Evolutionary conservation across 2,113 vertebrate genomes (phyloP).

Genomic region (Oryzias javanicus): DNA sequence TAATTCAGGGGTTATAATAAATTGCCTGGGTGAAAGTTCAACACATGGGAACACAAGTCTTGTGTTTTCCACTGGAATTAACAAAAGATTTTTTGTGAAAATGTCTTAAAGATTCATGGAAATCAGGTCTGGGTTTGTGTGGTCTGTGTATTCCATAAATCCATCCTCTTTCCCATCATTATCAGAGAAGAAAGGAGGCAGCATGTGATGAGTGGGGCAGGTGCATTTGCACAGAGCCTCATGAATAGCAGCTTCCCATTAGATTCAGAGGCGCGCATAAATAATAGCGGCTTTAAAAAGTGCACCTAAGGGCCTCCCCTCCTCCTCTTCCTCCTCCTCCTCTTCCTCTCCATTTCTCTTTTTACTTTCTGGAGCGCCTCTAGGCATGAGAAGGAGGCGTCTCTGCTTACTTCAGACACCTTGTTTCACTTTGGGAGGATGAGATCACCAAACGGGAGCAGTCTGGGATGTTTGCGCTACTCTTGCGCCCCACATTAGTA

Average conservation of each 20-base stretch:
- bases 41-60: slow-evolving; percentile 58
- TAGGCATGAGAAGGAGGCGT: neutral
- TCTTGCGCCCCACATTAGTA: slow-evolving; percentile 60
- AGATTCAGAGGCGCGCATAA: slow-evolving; percentile 65
- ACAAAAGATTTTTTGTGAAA: slow-evolving; percentile 53
- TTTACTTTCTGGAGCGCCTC: neutral
- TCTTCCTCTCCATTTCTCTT: slow-evolving; percentile 1
- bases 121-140: neutral
- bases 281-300: slow-evolving; percentile 65
- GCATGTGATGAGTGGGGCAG: slow-evolving; percentile 65
- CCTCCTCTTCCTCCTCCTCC: slow-evolving; percentile 6
- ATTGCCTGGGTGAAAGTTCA: slow-evolving; percentile 42
- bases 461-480: slow-evolving; percentile 29
- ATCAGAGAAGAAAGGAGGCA: slow-evolving; percentile 30
- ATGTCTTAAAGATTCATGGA: slow-evolving; percentile 11
- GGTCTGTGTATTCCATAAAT: neutral
- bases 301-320: slow-evolving; percentile 51
- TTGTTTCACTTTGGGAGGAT: neutral
- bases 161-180: slow-evolving; percentile 30
- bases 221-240: slow-evolving; percentile 68
- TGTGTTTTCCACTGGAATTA: slow-evolving; percentile 57
- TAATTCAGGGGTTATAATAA: slow-evolving; percentile 41
- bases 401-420: neutral
- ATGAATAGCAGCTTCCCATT: slow-evolving; percentile 72
- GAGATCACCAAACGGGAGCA: neutral